phyloP scores from a whole-genome alignment of 2,888 invertebrate genomes.

The Stegophylla sp. region DNA sequence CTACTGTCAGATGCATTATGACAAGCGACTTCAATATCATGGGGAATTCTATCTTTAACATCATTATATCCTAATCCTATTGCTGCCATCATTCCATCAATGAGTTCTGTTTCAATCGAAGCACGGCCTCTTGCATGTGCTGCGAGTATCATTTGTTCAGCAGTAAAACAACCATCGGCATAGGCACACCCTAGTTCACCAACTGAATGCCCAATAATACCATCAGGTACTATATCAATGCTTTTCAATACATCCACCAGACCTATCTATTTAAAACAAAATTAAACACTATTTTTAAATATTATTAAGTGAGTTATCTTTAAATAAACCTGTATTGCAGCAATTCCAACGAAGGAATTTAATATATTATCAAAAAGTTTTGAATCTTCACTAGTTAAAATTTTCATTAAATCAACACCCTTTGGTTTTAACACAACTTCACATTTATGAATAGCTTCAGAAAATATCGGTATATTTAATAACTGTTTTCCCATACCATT shows the following conservation, averaged over 20 bases:
- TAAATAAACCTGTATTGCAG: conserved; percentile 69
- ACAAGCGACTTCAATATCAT: conserved; percentile 83
- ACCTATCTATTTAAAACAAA: conserved; percentile 67
- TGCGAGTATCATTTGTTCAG: conserved; percentile 83
- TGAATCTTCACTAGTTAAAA: conserved; percentile 71
- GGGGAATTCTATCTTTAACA: conserved; percentile 73
- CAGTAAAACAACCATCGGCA: conserved; percentile 88
- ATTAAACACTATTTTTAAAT: not conserved
- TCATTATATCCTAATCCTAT: conserved; percentile 68
- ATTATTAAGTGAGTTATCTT: not conserved
- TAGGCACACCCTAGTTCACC: conserved; percentile 95
- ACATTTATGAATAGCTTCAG: conserved; percentile 74
- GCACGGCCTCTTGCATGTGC: conserved; percentile 84
- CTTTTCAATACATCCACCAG: conserved; percentile 71
- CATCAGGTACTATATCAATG: conserved; percentile 74
- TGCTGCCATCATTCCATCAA: conserved; percentile 86
- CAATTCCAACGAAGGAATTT: conserved; percentile 77
- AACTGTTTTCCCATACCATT: conserved; percentile 80
- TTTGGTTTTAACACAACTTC: conserved; percentile 71
- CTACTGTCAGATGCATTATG: conserved; percentile 85
- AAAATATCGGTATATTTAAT: conserved; percentile 77
- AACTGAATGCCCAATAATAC: conserved; percentile 87
- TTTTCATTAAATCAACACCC: conserved; percentile 72
- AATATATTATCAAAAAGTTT: conserved; percentile 74
- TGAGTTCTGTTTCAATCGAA: conserved; percentile 74